These are phyloP conservation scores for Drosophila emarginata DNA, from an alignment of 2,888 invertebrate genomes.

Conservation along the genomic window DNA sequence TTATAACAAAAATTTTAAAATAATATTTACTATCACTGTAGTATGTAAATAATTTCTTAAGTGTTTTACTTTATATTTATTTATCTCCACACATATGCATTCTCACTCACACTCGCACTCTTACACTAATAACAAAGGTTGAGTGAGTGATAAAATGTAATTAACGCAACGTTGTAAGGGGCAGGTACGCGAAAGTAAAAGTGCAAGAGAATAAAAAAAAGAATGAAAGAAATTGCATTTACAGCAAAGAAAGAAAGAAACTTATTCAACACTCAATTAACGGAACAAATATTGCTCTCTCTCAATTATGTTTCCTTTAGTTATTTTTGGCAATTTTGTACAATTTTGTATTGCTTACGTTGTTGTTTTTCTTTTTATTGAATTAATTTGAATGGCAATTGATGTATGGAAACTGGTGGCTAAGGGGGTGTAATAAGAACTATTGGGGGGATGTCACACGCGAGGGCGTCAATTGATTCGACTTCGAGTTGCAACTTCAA, in stretches of 20 bases:
- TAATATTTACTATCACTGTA: not conserved
- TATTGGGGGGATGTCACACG: constrained; percentile 14
- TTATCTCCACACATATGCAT: too few species aligned
- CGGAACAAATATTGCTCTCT: not conserved
- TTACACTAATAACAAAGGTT: constrained; percentile 19
- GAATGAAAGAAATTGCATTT: constrained; percentile 12
- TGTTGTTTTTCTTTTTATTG: constrained; percentile 57
- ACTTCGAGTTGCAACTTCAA: constrained; percentile 26
- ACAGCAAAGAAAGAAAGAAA: constrained; percentile 5
- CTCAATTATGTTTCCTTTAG: constrained; percentile 7
- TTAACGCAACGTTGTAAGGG: constrained; percentile 24
- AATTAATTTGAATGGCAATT: constrained; percentile 36
- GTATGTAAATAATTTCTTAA: not conserved
- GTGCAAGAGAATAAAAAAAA: constrained; percentile 11
- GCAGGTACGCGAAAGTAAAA: constrained; percentile 43
- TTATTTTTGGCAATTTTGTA: constrained; percentile 42
- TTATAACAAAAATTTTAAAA: not conserved
- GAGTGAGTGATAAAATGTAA: constrained; percentile 11
- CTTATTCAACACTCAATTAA: constrained; percentile 10
- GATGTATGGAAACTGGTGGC: not conserved
- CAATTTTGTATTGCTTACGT: constrained; percentile 48
- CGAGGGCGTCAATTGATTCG: constrained; percentile 14
- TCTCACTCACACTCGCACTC: not conserved
- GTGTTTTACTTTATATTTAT: not conserved
- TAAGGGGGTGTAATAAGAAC: not conserved